Evolutionary conservation across 2,113 vertebrate genomes (phyloP), one percentile per base, ranked within the genome.

Genomic region (Aspiorhynchus laticeps): DNA sequence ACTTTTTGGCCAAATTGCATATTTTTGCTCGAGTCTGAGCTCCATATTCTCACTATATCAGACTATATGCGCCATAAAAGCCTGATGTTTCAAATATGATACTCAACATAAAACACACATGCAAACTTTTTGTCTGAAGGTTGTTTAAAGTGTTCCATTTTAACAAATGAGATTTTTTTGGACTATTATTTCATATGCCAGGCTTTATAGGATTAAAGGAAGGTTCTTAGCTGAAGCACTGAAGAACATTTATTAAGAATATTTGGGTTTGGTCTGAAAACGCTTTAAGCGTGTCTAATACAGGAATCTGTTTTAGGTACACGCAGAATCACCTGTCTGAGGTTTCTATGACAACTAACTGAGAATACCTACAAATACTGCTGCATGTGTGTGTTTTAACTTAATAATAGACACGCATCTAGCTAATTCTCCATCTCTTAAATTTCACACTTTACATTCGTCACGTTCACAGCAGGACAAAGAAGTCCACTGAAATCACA

Each of bases 301-400:
- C 86, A 85, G 79, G 85, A 88, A 84, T 77, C 80, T 63, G 71
- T 86, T 86, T 59, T 71, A 79, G 12, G 80, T 21, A 43, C 86
- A 43, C 81, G 71, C 38, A 84, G 83, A 83, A 85, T 87, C 88
- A 89, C 86, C 92, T 88, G 90, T 80, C 85, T 88, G 4, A 85
- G 69, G 90, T 91, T 93, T 90, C 93, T 92, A 89, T 93, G 91
- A 92, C 90, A 90, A 91, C 92, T 85, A 90, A 87, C 83, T 71
- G 87, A 89, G 31, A 86, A 85, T 69, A 80, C 43, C 84, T 84
- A 88, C 88, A 92, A 69, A 59, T 88, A 92, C 65, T 88, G 86
- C 26, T 74, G 78, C 87, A 83, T 87, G 53, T 89, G 21, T 88
- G 88, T 89, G 89, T 93, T 59, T 59, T 59, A 59, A 8, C 56